Percentiles rank a stretch among this genome's conserved stretches.
These are phyloP conservation scores for Epizoanthus rinbou DNA, from an alignment of 92 coral and sea anemone genomes.

Conservation along the genomic window DNA sequence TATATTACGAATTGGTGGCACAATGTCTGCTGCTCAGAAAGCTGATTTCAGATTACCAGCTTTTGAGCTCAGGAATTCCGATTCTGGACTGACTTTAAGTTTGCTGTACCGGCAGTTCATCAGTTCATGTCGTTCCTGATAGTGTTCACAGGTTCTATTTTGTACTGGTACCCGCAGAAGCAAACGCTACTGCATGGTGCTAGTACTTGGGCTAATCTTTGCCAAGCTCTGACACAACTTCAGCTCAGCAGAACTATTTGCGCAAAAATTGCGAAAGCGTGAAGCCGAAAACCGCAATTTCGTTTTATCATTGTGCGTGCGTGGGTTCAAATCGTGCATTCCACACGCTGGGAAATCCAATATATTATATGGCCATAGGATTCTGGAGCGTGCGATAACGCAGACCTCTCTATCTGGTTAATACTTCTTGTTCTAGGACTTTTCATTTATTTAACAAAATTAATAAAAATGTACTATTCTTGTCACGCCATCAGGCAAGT, in stretches of 20 bases:
- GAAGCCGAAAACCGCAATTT: background rate
- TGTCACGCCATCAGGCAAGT: background rate
- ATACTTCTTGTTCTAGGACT: background rate
- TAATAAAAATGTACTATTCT: background rate
- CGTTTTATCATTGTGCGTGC: background rate
- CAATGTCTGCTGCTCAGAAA: background rate
- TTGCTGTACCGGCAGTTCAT: too few species aligned
- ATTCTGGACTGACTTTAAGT: too few species aligned
- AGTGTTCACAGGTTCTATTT: background rate
- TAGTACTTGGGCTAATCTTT: too few species aligned
- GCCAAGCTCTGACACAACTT: background rate
- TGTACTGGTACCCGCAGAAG: background rate
- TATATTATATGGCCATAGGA: background rate
- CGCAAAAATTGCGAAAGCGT: conserved; percentile 1
- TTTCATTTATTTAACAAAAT: too few species aligned
- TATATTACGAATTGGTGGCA: background rate
- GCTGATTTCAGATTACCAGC: background rate
- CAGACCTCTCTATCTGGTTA: background rate
- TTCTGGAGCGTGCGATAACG: conserved; percentile 12
- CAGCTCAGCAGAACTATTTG: conserved; percentile 6
- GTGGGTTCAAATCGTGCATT: background rate
- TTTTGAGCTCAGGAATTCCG: too few species aligned
- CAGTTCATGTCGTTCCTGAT: too few species aligned
- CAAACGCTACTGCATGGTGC: background rate
- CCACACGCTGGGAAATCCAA: conserved; percentile 11